These are phyloP conservation scores for Holcopasites calliopsidis DNA, from an alignment of 1,140 invertebrate species.

Conservation along the genomic window DNA sequence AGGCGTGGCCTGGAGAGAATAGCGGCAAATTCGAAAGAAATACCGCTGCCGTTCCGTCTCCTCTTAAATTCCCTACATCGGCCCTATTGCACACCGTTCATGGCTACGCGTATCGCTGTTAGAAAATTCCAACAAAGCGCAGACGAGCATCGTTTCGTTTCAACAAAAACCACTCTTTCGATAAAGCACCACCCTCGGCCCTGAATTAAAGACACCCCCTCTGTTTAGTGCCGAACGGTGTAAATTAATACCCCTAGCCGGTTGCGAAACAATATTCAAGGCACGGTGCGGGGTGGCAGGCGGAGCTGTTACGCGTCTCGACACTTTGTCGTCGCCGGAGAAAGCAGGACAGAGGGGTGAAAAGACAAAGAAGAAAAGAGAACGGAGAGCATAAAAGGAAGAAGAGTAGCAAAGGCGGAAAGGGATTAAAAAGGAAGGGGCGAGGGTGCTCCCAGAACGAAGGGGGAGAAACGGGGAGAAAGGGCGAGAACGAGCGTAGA, in stretches of 20 bases:
- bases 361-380: background rate
- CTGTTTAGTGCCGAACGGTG: background rate
- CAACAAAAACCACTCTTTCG: no score
- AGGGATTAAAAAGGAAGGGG: conserved; percentile 16
- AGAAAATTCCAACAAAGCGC: no score
- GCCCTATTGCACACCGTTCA: no score
- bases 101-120: no score
- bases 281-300: background rate
- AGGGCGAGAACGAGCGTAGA: background rate
- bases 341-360: conserved; percentile 13
- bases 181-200: background rate
- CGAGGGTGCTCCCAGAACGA: background rate
- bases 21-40: background rate
- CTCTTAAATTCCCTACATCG: background rate
- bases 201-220: conserved; percentile 23
- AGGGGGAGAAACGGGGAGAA: background rate
- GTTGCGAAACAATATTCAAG: conserved; percentile 45
- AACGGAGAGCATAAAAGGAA: background rate
- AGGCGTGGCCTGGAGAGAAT: background rate
- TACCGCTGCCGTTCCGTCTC: background rate
- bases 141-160: no score
- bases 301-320: conserved; percentile 32
- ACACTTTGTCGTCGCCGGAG: conserved; percentile 28
- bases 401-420: conserved; percentile 18
- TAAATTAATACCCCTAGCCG: conserved; percentile 42